These are phyloP conservation scores for Pempheris klunzingeri DNA, from an alignment of 2,797 vertebrate genomes.

Conservation along the genomic window DNA sequence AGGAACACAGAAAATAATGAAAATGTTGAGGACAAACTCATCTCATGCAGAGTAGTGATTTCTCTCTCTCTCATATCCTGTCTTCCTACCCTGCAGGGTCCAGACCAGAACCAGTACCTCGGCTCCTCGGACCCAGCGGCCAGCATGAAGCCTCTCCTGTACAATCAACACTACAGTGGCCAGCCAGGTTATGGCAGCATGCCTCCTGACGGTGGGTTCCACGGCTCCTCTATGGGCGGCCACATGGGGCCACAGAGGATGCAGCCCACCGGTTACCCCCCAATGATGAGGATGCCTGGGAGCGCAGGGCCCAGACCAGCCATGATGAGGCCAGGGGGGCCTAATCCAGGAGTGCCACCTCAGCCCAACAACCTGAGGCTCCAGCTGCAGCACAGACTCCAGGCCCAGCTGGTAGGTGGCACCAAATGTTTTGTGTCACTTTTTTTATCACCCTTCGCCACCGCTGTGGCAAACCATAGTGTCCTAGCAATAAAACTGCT, in stretches of 20 bases:
- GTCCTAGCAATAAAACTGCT: no score
- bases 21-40: not conserved
- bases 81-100: slow-evolving; percentile 79
- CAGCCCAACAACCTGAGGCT: slow-evolving; percentile 95
- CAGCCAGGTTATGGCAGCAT: slow-evolving; percentile 88
- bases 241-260: slow-evolving; percentile 89
- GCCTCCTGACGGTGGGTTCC: slow-evolving; percentile 89
- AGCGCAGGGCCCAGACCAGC: slow-evolving; percentile 71
- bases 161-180: slow-evolving; percentile 88
- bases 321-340: slow-evolving; percentile 86
- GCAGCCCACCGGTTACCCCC: slow-evolving; percentile 63
- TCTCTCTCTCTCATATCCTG: not conserved
- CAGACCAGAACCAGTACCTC: slow-evolving; percentile 91
- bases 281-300: slow-evolving; percentile 91
- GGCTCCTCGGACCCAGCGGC: slow-evolving; percentile 87
- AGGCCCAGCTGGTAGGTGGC: slow-evolving; percentile 92
- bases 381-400: slow-evolving; percentile 96
- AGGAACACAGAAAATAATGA: not conserved
- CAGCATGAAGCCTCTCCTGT: slow-evolving; percentile 91
- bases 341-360: slow-evolving; percentile 81
- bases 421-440: no score
- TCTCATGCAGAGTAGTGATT: not conserved
- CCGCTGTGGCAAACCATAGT: no score
- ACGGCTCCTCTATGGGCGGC: slow-evolving; percentile 83
- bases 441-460: no score